These are phyloP conservation scores for Gallinago jamesoni DNA, from an alignment of 2,113 vertebrate genomes.

Conservation along the genomic window DNA sequence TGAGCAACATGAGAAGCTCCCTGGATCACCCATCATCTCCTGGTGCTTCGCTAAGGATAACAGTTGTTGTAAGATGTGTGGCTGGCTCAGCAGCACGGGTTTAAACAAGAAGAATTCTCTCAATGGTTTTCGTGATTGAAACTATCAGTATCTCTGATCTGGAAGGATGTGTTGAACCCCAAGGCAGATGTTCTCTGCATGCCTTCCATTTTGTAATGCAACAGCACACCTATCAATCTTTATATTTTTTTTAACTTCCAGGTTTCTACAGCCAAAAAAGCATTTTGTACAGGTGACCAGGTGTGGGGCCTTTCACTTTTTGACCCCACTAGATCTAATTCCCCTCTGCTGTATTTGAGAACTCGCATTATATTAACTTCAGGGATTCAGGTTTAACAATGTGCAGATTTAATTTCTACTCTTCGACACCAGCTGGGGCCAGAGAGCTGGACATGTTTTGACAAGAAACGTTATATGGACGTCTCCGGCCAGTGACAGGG, in stretches of 20 bases:
- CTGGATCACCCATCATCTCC: background rate
- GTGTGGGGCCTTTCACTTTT: background rate
- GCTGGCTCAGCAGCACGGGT: background rate
- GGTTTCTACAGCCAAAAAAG: background rate
- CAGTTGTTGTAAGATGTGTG: background rate
- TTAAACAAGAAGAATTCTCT: background rate
- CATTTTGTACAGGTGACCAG: background rate
- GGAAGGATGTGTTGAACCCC: background rate
- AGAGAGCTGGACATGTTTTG: background rate
- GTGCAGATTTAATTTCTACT: background rate
- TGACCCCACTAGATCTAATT: background rate
- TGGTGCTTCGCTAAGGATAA: background rate
- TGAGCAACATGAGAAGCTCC: background rate
- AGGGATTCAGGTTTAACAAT: background rate
- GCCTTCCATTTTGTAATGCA: fast-evolving
- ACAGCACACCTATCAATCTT: fast-evolving
- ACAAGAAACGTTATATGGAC: background rate
- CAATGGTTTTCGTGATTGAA: background rate
- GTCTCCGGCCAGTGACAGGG: background rate
- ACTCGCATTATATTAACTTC: background rate
- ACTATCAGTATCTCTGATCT: background rate
- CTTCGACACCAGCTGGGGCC: background rate
- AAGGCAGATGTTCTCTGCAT: background rate
- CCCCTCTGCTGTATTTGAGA: background rate
- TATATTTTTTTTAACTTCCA: background rate